Percentiles rank a stretch among this genome's conserved stretches.
Conservation (phyloP, 2,113 vertebrate genomes). For the Camelus dromedarius region DNA sequence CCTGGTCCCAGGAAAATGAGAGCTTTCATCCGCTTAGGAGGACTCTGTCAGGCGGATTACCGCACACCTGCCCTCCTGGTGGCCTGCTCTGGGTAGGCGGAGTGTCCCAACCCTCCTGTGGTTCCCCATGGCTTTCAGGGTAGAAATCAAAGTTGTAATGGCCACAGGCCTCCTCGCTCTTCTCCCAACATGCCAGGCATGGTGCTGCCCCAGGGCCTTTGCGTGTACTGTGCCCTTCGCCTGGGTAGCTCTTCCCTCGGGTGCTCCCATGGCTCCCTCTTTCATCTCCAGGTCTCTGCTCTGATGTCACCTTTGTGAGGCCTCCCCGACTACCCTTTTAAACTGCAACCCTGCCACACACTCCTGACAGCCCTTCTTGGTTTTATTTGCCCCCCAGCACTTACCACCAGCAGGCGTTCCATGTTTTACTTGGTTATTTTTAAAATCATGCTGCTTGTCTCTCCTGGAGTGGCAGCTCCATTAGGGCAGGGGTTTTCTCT, state of each 20-base stretch:
- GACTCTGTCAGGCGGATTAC: neutral
- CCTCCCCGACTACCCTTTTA: neutral
- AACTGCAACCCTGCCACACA: neutral
- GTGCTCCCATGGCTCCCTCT: neutral
- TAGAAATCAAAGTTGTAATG: neutral
- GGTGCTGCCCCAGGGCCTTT: neutral
- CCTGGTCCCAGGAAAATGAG: neutral
- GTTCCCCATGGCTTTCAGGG: neutral
- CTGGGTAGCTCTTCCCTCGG: rapidly evolving
- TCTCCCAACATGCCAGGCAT: rapidly evolving
- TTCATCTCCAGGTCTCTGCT: neutral
- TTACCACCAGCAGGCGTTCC: neutral
- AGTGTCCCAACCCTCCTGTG: neutral
- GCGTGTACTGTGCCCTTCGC: neutral
- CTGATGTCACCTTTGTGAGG: neutral
- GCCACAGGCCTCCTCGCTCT: rapidly evolving
- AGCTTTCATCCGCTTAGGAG: neutral
- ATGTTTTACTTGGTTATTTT: neutral
- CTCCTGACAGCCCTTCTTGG: rapidly evolving
- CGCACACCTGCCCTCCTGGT: rapidly evolving
- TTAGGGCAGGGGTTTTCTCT: neutral
- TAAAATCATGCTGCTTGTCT: neutral
- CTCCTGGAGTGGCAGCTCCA: neutral
- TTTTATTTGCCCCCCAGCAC: neutral
- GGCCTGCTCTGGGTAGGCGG: rapidly evolving